Conservation (phyloP, 2,888 invertebrate species). For the Encarsia formosa region DNA sequence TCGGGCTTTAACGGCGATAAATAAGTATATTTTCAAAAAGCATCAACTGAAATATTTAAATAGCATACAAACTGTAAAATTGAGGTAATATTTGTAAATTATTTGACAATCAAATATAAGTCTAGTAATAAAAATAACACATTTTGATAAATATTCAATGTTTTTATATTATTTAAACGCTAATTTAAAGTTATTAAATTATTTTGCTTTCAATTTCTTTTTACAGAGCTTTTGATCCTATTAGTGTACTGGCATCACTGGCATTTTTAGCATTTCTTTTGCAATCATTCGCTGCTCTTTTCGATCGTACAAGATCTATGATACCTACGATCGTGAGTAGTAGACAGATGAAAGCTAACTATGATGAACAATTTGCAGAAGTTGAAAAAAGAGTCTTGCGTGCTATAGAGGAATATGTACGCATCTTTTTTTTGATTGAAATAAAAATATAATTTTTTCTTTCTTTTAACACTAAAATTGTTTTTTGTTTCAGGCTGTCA, state of each 20-base stretch:
- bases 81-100: no score
- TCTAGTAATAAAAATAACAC: no score
- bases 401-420: conserved; percentile 45
- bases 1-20: no score
- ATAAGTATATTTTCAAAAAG: no score
- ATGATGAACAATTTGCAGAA: conserved; percentile 29
- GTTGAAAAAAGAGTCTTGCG: conserved; percentile 36
- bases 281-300: conserved; percentile 46
- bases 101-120: no score
- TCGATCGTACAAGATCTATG: conserved; percentile 45
- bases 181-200: neutral
- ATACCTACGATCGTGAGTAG: conserved; percentile 41
- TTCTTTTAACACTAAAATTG: conserved; percentile 3
- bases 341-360: conserved; percentile 29
- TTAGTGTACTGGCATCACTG: conserved; percentile 47
- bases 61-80: no score
- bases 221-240: conserved; percentile 47
- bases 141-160: no score
- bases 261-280: conserved; percentile 50
- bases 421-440: conserved; percentile 18
- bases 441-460: neutral
- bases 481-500: conserved; percentile 21
- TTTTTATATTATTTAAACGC: no score
- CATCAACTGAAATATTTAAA: no score
- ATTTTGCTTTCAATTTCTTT: neutral